Percentiles rank a stretch among this genome's conserved stretches.
Conservation (phyloP, 2,888 invertebrate genomes). For the Lottia scabra region DNA sequence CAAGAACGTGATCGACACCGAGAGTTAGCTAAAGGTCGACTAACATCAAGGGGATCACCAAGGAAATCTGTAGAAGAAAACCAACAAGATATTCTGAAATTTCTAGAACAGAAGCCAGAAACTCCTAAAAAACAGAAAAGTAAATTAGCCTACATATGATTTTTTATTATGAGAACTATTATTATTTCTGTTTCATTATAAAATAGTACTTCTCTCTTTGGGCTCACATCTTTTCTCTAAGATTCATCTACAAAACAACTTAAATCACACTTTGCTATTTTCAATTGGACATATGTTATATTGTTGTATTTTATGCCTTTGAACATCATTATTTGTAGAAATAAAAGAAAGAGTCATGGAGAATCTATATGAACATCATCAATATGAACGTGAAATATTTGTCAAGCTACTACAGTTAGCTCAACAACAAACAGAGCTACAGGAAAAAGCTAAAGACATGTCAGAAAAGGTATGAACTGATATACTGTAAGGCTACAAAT, state of each 20-base stretch:
- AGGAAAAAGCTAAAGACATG: conserved; percentile 21
- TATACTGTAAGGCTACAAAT: no score
- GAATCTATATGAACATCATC: conserved; percentile 47
- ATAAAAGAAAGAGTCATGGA: conserved; percentile 42
- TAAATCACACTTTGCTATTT: no score
- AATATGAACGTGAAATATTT: conserved; percentile 47
- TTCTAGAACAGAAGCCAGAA: background rate
- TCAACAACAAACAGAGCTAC: conserved; percentile 23
- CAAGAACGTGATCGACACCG: conserved; percentile 53
- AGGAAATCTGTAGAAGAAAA: conserved; percentile 10
- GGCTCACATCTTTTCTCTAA: no score
- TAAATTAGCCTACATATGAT: background rate
- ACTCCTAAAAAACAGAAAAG: no score
- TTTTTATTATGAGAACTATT: background rate
- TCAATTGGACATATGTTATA: no score
- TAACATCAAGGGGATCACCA: conserved; percentile 39
- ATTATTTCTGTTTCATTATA: background rate
- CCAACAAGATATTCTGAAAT: background rate
- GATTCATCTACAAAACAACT: no score
- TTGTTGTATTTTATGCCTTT: no score
- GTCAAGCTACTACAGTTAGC: conserved; percentile 40
- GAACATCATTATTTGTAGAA: conserved; percentile 13
- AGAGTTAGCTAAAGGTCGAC: conserved; percentile 51
- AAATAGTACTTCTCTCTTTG: background rate
- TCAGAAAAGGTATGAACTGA: conserved; percentile 27